Percentiles rank a stretch among this genome's conserved stretches.
Evolutionary conservation across 2,888 invertebrate species (phyloP).

Genomic region (Mythimna vitellina): DNA sequence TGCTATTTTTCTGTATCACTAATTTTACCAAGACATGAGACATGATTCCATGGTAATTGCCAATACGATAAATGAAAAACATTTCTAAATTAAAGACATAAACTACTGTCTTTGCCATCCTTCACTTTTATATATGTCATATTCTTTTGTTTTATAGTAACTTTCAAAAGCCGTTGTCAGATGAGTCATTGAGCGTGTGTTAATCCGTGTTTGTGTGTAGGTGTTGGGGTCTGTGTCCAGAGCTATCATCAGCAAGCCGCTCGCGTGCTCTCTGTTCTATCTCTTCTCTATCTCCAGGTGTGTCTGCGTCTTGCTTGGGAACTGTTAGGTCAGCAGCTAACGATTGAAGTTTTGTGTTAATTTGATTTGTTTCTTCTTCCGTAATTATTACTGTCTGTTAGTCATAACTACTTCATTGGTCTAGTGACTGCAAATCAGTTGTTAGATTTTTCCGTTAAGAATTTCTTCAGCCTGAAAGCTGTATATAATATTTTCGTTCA

Average conservation of each 20-base stretch:
- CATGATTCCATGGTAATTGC: background rate
- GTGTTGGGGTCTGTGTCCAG: constrained; percentile 67
- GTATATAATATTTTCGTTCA: too few species aligned
- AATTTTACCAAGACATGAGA: too few species aligned
- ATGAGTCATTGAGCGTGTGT: constrained; percentile 22
- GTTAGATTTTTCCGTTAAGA: background rate
- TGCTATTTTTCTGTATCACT: background rate
- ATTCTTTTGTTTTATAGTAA: background rate
- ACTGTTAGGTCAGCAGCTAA: constrained; percentile 51
- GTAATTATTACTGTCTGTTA: background rate
- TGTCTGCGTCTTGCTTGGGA: constrained; percentile 67
- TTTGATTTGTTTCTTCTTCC: background rate
- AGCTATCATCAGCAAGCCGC: constrained; percentile 48
- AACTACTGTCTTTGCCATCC: rapidly evolving
- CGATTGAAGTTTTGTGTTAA: background rate
- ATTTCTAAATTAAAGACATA: background rate
- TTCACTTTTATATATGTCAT: background rate
- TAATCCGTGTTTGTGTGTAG: constrained; percentile 63
- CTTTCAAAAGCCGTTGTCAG: background rate
- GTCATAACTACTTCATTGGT: background rate
- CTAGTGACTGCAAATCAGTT: background rate
- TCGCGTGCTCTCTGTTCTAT: constrained; percentile 64
- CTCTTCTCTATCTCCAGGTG: constrained; percentile 71
- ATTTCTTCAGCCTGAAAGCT: too few species aligned
- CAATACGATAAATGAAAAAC: background rate